Percentiles rank a stretch among this genome's conserved stretches.
phyloP scores from a whole-genome alignment of 2,113 vertebrate genomes.

The Brevimyrus niger region DNA sequence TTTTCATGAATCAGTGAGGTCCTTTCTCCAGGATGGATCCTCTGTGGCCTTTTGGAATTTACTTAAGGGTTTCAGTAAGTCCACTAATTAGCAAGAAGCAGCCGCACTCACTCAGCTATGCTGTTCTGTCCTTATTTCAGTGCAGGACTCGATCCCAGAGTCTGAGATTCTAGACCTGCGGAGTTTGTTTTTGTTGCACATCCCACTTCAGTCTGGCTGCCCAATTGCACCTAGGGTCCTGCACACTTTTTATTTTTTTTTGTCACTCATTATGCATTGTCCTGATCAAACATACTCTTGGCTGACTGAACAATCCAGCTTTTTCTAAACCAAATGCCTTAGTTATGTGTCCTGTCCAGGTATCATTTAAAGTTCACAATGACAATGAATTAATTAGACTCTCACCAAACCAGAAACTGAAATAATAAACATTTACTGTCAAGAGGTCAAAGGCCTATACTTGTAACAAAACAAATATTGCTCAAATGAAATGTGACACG shows the following conservation, averaged over 20 bases:
- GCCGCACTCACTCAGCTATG: not conserved
- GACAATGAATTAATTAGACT: not conserved
- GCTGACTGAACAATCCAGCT: not conserved
- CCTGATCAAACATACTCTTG: conserved; percentile 40
- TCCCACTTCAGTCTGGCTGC: not conserved
- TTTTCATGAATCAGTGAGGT: not conserved
- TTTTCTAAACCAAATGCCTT: not conserved
- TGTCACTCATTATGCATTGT: conserved; percentile 26
- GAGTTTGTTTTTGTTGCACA: not conserved
- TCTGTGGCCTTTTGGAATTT: not conserved
- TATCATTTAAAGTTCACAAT: not conserved
- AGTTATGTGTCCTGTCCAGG: not conserved
- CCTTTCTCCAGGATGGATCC: not conserved
- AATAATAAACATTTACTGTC: not conserved
- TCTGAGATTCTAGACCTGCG: not conserved
- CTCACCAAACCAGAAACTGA: not conserved
- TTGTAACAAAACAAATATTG: conserved; percentile 5
- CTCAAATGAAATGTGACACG: conserved; percentile 18
- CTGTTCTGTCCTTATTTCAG: not conserved
- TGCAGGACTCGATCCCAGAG: not conserved
- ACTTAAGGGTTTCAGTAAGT: not conserved
- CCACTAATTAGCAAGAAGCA: not conserved
- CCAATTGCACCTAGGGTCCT: not conserved
- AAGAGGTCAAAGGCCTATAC: conserved; percentile 4
- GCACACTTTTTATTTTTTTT: not conserved